Percentiles rank a stretch among this genome's conserved stretches.
These are phyloP conservation scores for Morus bassanus DNA, from an alignment of 2,797 vertebrate genomes.

Conservation along the genomic window DNA sequence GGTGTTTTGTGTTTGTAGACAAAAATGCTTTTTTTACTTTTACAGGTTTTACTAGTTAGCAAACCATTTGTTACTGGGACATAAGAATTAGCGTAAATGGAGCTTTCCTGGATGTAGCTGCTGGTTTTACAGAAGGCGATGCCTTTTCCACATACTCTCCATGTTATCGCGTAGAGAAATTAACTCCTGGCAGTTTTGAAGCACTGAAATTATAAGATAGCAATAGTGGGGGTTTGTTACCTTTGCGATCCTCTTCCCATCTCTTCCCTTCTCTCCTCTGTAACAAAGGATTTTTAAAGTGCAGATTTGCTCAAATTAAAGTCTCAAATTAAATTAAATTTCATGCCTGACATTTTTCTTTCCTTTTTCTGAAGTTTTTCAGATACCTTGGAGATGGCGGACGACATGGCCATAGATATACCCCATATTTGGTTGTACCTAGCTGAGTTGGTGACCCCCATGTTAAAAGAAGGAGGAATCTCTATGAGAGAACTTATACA, in stretches of 20 bases:
- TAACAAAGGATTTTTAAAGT: not conserved
- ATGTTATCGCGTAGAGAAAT: not conserved
- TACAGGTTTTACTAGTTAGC: not conserved
- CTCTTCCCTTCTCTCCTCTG: not conserved
- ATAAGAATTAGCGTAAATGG: not conserved
- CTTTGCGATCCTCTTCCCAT: not conserved
- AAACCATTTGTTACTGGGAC: not conserved
- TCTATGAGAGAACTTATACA: slow-evolving; percentile 93
- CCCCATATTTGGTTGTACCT: slow-evolving; percentile 98
- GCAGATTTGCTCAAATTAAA: not conserved
- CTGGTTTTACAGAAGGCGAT: not conserved
- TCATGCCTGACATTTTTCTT: not conserved
- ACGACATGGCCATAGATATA: slow-evolving; percentile 98
- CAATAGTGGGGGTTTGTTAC: not conserved
- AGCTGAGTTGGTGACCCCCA: slow-evolving; percentile 90
- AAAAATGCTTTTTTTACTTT: not conserved
- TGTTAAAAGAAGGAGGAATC: slow-evolving; percentile 93
- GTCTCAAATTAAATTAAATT: not conserved
- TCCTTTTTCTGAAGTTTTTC: slow-evolving; percentile 78
- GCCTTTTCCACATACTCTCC: not conserved
- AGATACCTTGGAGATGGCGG: slow-evolving; percentile 91
- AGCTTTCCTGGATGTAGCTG: not conserved
- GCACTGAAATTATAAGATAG: not conserved
- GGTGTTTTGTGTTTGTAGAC: not conserved
- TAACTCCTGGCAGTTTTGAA: not conserved